Evolutionary conservation across 2,888 invertebrate genomes (phyloP), one percentile per base, ranked within the genome.

Genomic region (Ecliptopera silaceata): DNA sequence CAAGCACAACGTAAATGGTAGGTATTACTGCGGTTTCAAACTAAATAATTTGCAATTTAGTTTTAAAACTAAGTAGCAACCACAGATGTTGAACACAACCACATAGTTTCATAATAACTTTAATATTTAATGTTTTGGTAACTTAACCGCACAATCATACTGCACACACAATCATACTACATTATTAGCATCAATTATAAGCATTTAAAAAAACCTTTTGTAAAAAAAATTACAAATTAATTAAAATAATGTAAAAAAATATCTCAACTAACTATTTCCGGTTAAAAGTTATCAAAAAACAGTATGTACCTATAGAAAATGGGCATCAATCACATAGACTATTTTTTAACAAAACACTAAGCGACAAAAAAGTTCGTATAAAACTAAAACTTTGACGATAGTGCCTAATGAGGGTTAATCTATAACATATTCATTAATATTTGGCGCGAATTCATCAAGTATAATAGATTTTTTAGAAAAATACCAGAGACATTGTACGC

Each of bases 251-350:
- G n/a, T n/a, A n/a, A n/a, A n/a, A n/a, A n/a, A n/a, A n/a, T n/a
- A n/a, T n/a, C n/a, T n/a, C n/a, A 43, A 3, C 5, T 26, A 17
- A 36, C 29, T 53, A 41, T 46, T 13, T 51, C 41, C 51, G 22
- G 59, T 47, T 55, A 61, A 56, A 56, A 59, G 50, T 43, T 39
- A 18, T 5, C 26, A 56, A 53, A 61, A 63, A 50, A 63, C 50
- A 51, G 42, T 42, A 41, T n/a, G n/a, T n/a, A n/a, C n/a, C n/a
- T n/a, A n/a, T 42, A 58, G 59, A 50, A 61, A 59, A 53, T 59
- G 55, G 64, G 59, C 66, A 66, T 66, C 64, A 64, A 66, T 64
- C 64, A 66, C 53, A 54, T 59, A 47, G 42, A 4, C 26, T 42
- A 34, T 42, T 44, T 61, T 62, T 62, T 61, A 63, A 47, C 41